phyloP scores from a whole-genome alignment of 2,888 invertebrate genomes.

The Leucophenga maculata region DNA sequence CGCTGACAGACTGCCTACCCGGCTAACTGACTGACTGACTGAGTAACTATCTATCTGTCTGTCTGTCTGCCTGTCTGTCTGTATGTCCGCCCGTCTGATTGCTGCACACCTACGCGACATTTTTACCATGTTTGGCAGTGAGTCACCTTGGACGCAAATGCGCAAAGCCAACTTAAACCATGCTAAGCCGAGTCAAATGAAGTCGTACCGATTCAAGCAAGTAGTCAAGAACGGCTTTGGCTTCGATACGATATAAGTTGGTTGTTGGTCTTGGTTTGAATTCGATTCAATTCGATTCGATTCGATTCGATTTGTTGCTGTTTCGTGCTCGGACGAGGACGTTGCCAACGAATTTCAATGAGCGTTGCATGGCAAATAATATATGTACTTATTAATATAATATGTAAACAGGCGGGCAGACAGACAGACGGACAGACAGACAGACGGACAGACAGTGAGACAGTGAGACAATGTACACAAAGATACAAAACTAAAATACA shows the following conservation, averaged over 20 bases:
- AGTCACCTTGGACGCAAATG: slow-evolving; percentile 6
- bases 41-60: too few relatives aligned
- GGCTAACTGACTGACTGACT: neutral
- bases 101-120: slow-evolving; percentile 5
- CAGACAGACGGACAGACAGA: too few relatives aligned
- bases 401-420: too few relatives aligned
- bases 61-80: too few relatives aligned
- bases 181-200: neutral
- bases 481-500: neutral
- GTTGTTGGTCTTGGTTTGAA: neutral
- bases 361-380: neutral
- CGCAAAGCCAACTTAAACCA: neutral
- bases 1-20: neutral
- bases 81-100: too few relatives aligned
- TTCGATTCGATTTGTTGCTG: too few relatives aligned
- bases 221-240: slow-evolving; percentile 2
- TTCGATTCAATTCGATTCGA: neutral
- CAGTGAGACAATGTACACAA: neutral
- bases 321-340: too few relatives aligned
- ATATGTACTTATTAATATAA: neutral
- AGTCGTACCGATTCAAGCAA: neutral
- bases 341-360: too few relatives aligned
- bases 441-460: too few relatives aligned
- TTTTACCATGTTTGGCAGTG: slow-evolving; percentile 6
- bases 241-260: neutral